Evolutionary conservation across 1,140 invertebrate genomes (phyloP).

Genomic region (Scaptomyza graminum): DNA sequence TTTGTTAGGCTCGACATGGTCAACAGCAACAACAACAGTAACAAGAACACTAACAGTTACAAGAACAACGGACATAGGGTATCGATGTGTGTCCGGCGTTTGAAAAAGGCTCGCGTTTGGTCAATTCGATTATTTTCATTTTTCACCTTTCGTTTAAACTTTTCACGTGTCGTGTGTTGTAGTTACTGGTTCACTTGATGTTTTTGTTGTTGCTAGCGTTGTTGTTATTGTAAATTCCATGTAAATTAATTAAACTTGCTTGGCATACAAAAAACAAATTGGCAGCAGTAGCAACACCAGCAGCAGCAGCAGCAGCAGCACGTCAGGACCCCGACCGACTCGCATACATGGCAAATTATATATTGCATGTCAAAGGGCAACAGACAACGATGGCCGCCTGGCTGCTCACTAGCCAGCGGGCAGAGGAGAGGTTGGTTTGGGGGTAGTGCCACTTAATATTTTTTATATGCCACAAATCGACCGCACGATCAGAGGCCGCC

Average conservation of each 20-base stretch:
- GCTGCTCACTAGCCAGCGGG: not conserved
- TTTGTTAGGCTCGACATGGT: conserved; percentile 46
- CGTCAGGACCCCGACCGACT: conserved; percentile 41
- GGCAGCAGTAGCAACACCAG: conserved; percentile 58
- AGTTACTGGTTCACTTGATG: conserved; percentile 56
- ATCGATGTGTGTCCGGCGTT: conserved; percentile 35
- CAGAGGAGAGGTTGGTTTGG: not conserved
- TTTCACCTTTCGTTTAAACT: conserved; percentile 79
- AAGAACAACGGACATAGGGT: conserved; percentile 3
- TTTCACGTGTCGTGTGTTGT: conserved; percentile 62
- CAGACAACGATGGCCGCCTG: conserved; percentile 58
- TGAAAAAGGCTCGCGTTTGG: conserved; percentile 47
- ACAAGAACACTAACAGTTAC: too few relatives aligned
- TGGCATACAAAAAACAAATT: conserved; percentile 72
- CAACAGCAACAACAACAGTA: conserved; percentile 3
- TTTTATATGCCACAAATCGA: conserved; percentile 82
- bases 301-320: conserved; percentile 39
- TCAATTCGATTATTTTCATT: conserved; percentile 81
- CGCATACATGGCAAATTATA: conserved; percentile 73
- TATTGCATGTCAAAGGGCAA: conserved; percentile 80
- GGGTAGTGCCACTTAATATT: conserved; percentile 77
- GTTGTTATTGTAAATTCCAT: conserved; percentile 77
- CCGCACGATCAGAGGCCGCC: conserved; percentile 71
- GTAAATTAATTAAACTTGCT: conserved; percentile 82
- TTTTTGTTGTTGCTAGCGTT: conserved; percentile 28